Evolutionary conservation across 2,888 invertebrate genomes (phyloP).

Genomic region (Diabrotica balteata): DNA sequence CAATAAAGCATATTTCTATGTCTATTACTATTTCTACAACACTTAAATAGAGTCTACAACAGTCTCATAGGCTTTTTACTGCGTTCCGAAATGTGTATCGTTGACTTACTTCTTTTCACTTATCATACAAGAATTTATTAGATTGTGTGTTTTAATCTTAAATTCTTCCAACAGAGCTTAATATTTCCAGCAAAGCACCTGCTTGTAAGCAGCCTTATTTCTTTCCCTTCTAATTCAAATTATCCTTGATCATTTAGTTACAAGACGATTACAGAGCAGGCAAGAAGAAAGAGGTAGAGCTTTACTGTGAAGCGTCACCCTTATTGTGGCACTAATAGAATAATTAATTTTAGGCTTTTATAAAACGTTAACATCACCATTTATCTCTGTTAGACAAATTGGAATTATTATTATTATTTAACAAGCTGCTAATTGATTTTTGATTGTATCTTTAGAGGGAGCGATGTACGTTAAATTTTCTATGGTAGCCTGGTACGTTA

Average conservation of each 20-base stretch:
- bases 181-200: conserved; percentile 13
- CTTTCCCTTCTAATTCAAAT: conserved; percentile 31
- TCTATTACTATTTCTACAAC: no score
- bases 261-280: conserved; percentile 28
- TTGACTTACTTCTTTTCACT: no score
- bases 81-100: no score
- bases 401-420: conserved; percentile 33
- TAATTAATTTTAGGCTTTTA: conserved; percentile 37
- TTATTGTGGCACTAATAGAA: conserved; percentile 36
- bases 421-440: conserved; percentile 33
- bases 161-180: no score
- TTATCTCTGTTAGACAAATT: conserved; percentile 34
- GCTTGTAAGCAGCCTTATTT: conserved; percentile 13
- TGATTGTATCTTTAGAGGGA: conserved; percentile 21
- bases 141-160: no score
- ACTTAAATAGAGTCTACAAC: no score
- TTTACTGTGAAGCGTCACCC: neutral
- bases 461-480: conserved; percentile 5
- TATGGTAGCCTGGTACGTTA: neutral
- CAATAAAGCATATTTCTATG: no score
- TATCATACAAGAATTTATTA: no score
- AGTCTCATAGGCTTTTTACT: no score
- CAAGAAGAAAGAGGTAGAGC: conserved; percentile 6
- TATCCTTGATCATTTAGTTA: conserved; percentile 33
- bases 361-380: conserved; percentile 29